Base-by-base conservation (phyloP, 2,113 vertebrate genomes). In the Odocoileus hemionus region DNA sequence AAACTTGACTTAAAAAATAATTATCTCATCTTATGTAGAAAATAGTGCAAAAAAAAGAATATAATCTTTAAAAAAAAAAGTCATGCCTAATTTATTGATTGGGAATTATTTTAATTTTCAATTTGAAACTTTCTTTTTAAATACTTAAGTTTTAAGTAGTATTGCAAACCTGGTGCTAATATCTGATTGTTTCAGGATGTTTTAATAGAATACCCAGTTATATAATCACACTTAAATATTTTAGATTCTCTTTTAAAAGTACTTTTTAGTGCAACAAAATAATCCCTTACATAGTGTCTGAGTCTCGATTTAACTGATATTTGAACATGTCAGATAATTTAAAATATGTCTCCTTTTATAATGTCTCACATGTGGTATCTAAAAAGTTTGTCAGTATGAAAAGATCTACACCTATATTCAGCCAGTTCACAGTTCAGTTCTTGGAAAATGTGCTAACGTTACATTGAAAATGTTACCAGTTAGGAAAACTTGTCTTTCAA, bases 241-340 rank as follows among this genome's bases (percentile, higher is more conserved):
- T 97, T 67, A 39, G n/a, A 78, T 92, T 91, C 64, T 92, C 58
- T 80, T 94, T 96, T 88, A 82, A 96, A 88, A 88, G 23, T 87
- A 45, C 58, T 84, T 96, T 95, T 64, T 93, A 93, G 96, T 74
- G 58, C 74, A 92, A 60, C 33, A 91, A 96, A 57, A 90, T 96
- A 95, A 97, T 47, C 50, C n/a, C 87, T 96, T 97, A 61, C 39
- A 12, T 86, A 74, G 82, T 93, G 82, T 98, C 87, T 86, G 39
- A 67, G 52, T 95, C 55, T 90, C 88, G 58, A 91, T 97, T 97
- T 93, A 93, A 60, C 95, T 88, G 54, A 36, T 36, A 47, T 91
- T 93, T 97, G 94, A 84, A 92, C 52, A 83, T 94, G 82, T 96
- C 88, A 92, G 91, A 94, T 96, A 97, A 95, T 78, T 67, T 89